Evolutionary conservation across 2,888 invertebrate genomes (phyloP).

Genomic region (Punctoribates punctum): DNA sequence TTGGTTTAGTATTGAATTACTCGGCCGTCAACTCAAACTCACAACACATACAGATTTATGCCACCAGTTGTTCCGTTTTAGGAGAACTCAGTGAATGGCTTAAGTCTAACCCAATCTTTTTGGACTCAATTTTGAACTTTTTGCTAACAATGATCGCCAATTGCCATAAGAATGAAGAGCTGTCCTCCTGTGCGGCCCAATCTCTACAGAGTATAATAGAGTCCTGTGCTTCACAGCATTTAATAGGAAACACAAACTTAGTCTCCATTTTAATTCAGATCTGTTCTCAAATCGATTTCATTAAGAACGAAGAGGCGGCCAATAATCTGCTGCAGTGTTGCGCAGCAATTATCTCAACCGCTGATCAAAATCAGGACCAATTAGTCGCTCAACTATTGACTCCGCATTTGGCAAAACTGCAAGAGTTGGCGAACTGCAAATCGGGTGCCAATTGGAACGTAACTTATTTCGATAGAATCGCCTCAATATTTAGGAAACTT

Average conservation of each 20-base stretch:
- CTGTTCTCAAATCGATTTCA: slow-evolving; percentile 40
- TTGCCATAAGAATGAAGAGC: not conserved
- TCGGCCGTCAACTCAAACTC: slow-evolving; percentile 67
- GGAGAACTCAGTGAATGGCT: slow-evolving; percentile 96
- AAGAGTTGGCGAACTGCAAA: slow-evolving; percentile 28
- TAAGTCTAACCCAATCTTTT: slow-evolving; percentile 67
- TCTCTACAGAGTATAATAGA: slow-evolving; percentile 39
- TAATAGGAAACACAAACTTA: slow-evolving; percentile 34
- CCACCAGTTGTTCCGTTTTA: slow-evolving; percentile 53
- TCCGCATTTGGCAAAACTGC: slow-evolving; percentile 23
- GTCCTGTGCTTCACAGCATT: slow-evolving; percentile 34
- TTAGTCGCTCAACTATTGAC: slow-evolving; percentile 36
- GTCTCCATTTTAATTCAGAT: slow-evolving; percentile 39
- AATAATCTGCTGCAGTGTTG: slow-evolving; percentile 43
- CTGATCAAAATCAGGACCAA: slow-evolving; percentile 36
- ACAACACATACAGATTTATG: slow-evolving; percentile 42
- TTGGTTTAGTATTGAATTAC: slow-evolving; percentile 80
- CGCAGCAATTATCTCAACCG: slow-evolving; percentile 28
- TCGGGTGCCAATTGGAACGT: not conserved
- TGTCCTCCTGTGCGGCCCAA: slow-evolving; percentile 36
- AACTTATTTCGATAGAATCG: slow-evolving; percentile 52
- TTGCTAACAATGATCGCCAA: slow-evolving; percentile 58
- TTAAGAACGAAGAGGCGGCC: slow-evolving; percentile 37
- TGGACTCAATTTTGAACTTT: slow-evolving; percentile 75
- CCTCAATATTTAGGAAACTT: slow-evolving; percentile 54